Base-by-base conservation (phyloP, 2,888 invertebrate genomes). In the Agrochola lota region DNA sequence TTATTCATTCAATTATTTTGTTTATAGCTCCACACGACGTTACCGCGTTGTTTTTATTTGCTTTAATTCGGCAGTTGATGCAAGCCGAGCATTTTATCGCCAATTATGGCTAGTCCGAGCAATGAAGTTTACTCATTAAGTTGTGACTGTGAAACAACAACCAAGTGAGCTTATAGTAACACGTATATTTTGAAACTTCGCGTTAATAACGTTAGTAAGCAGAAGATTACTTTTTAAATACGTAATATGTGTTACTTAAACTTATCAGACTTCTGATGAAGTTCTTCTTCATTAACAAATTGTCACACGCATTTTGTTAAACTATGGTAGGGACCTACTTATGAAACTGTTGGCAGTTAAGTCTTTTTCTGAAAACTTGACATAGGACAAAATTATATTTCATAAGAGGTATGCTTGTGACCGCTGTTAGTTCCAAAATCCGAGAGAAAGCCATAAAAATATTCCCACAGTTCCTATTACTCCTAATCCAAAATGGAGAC, bases 111-210 rank as follows among this genome's bases (percentile, higher is more conserved):
- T 59, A 69, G 70, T 63, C n/a, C 66, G 20, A 49, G 74, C 70
- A 55, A 68, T 79, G 59, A 85, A n/a, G 74, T 71, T 79, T 79
- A 63, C 78, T 87, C n/a, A n/a, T 84, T 77, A 79, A 69, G 57
- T 80, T 59, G 66, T 71, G 78, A 71, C 52, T 81, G 64, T 73
- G 77, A 57, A 79, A 66, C 40, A 59, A 79, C 73, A 57, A 79
- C 68, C 40, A 59, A 78, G 70, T 40, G 26, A 66, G 63, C 64
- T 71, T 80, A 78, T 77, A 77, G 63, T 73, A 74, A 73, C 77
- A 77, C 43, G 73, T 84, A 83, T 81, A 78, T 81, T 71, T 84
- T 40, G 40, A 78, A 68, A 70, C 49, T 8, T 49, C 1, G 40
- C 26, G 20, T 74, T 75, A 69, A 63, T 74, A 71, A 75, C 11